These are phyloP conservation scores for Eleutherodactylus coqui DNA, from an alignment of 2,797 vertebrate genomes.

Conservation along the genomic window DNA sequence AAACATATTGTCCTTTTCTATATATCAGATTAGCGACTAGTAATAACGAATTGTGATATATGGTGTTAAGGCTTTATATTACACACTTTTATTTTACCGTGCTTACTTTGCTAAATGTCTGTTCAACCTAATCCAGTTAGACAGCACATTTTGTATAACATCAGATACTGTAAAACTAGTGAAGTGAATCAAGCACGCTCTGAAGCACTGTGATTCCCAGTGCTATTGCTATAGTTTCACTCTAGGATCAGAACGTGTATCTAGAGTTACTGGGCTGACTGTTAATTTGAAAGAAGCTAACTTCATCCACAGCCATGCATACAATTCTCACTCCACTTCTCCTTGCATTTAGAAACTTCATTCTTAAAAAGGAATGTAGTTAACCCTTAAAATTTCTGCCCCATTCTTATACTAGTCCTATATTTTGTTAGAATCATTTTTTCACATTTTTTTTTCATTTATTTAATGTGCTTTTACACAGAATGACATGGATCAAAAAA, in stretches of 20 bases:
- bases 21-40: not conserved
- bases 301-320: not conserved
- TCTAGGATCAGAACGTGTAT: not conserved
- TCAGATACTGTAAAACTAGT: slow-evolving; percentile 1
- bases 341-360: not conserved
- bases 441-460: not conserved
- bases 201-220: not conserved
- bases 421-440: not conserved
- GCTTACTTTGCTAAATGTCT: not conserved
- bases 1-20: not conserved
- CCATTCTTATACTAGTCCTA: no score
- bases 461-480: no score
- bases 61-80: not conserved
- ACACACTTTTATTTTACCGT: not conserved
- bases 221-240: slow-evolving; percentile 4
- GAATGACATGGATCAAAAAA: no score
- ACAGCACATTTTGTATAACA: slow-evolving; percentile 32
- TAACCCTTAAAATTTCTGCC: not conserved
- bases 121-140: not conserved
- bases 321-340: not conserved
- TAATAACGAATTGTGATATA: not conserved
- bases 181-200: slow-evolving; percentile 22
- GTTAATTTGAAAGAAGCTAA: not conserved
- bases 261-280: not conserved
- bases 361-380: not conserved